Percentiles rank a stretch among this genome's conserved stretches.
Conservation (phyloP, 2,888 invertebrate species). For the Penaeus monodon region DNA sequence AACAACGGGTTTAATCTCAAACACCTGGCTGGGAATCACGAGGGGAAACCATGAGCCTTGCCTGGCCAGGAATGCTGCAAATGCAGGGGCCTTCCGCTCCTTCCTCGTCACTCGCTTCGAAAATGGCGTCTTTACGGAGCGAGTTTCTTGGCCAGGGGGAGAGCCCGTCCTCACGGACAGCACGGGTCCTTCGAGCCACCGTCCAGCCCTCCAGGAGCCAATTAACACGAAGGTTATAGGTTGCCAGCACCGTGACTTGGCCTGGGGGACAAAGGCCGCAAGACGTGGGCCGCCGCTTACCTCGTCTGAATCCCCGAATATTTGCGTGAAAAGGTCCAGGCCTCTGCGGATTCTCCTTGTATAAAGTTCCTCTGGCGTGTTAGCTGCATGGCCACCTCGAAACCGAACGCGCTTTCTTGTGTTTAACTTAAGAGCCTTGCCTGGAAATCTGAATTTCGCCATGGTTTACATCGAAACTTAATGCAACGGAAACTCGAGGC, state of each 20-base stretch:
- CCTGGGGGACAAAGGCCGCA: conserved; percentile 38
- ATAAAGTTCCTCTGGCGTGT: conserved; percentile 59
- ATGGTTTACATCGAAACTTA: conserved; percentile 52
- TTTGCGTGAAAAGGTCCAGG: conserved; percentile 54
- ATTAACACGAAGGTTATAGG: conserved; percentile 9
- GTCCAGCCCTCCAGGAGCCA: too few species aligned
- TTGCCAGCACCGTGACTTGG: conserved; percentile 40
- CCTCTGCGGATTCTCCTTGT: conserved; percentile 56
- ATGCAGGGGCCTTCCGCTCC: too few species aligned
- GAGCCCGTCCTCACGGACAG: too few species aligned
- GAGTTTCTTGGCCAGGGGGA: too few species aligned
- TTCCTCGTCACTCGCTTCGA: too few species aligned
- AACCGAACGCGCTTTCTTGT: conserved; percentile 59
- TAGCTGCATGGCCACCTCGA: conserved; percentile 45
- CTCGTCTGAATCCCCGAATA: conserved; percentile 65
- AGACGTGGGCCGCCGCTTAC: conserved; percentile 36
- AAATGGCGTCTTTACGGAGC: too few species aligned
- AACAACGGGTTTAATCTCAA: too few species aligned
- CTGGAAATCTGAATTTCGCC: conserved; percentile 65
- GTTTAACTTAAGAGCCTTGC: conserved; percentile 65
- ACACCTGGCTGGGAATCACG: too few species aligned
- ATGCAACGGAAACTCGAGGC: conserved; percentile 45
- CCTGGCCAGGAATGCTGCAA: too few species aligned
- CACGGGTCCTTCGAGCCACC: too few species aligned
- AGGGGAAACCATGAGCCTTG: too few species aligned